A percentile compares a stretch with the other conserved stretches of the same genome.
Conservation (phyloP, 2,797 vertebrate genomes). For the Emydoidea blandingii region DNA sequence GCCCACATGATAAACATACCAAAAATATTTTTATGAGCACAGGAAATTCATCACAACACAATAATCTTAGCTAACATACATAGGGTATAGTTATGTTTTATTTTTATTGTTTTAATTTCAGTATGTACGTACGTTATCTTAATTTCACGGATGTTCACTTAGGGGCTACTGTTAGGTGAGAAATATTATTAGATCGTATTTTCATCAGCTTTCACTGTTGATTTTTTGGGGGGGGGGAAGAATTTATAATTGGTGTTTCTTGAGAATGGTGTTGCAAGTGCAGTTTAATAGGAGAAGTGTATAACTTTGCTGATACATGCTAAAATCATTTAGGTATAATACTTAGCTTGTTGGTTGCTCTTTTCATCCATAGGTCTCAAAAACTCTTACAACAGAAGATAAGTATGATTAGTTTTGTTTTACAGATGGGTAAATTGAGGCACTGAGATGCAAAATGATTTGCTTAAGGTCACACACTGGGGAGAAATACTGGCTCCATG, state of each 20-base stretch:
- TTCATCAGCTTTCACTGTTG: not conserved
- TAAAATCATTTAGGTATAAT: not conserved
- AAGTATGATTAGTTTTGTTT: not conserved
- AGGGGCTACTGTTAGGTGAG: not conserved
- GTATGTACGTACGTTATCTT: not conserved
- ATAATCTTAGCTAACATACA: not conserved
- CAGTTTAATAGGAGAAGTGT: not conserved
- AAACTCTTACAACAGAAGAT: not conserved
- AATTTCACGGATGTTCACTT: not conserved
- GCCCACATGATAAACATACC: too few relatives aligned
- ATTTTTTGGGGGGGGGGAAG: not conserved
- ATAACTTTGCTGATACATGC: not conserved
- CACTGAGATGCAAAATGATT: too few relatives aligned
- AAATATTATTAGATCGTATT: not conserved
- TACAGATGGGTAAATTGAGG: too few relatives aligned
- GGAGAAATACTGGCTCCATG: too few relatives aligned
- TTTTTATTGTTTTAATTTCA: slow-evolving; percentile 22
- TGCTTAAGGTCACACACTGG: too few relatives aligned
- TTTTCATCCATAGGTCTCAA: slow-evolving; percentile 1
- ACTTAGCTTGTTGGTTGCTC: not conserved
- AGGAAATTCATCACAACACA: not conserved
- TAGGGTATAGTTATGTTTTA: not conserved
- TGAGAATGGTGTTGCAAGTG: not conserved
- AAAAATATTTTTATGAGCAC: not conserved
- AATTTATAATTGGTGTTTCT: not conserved